phyloP scores from a whole-genome alignment of 2,888 invertebrate species.

The Hartigia nigra region DNA sequence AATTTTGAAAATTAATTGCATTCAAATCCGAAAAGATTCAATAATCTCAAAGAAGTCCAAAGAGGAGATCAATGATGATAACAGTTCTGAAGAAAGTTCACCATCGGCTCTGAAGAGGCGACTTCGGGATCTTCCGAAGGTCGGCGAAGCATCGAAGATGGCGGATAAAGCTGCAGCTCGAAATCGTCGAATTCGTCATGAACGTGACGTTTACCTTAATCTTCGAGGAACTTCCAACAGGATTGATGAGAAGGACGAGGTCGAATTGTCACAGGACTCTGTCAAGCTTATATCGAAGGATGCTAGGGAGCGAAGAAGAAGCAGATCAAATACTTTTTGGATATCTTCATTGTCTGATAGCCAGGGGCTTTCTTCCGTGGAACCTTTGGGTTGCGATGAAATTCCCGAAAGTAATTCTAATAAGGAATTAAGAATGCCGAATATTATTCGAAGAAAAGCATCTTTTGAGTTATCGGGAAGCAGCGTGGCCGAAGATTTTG shows the following conservation, averaged over 20 bases:
- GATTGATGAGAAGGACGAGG: slow-evolving; percentile 47
- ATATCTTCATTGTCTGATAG: background rate
- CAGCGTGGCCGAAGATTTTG: slow-evolving; percentile 19
- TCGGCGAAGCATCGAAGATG: slow-evolving; percentile 28
- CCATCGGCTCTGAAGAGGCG: slow-evolving; percentile 38
- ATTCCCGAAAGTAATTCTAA: background rate
- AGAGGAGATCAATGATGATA: slow-evolving; percentile 5
- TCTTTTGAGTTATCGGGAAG: slow-evolving; percentile 15
- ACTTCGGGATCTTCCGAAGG: slow-evolving; percentile 35
- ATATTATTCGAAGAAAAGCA: slow-evolving; percentile 16
- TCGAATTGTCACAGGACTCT: slow-evolving; percentile 15
- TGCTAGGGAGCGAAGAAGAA: slow-evolving; percentile 39
- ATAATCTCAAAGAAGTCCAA: slow-evolving; percentile 2
- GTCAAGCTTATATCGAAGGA: slow-evolving; percentile 13
- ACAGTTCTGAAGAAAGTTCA: slow-evolving; percentile 35
- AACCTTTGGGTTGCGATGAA: background rate
- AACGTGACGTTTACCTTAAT: slow-evolving; percentile 37
- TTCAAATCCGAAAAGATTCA: background rate
- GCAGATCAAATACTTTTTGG: slow-evolving; percentile 18
- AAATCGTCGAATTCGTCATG: slow-evolving; percentile 33
- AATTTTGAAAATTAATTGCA: background rate
- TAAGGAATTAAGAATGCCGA: background rate
- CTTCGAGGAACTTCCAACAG: slow-evolving; percentile 29
- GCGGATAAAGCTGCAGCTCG: slow-evolving; percentile 29
- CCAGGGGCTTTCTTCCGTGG: background rate